phyloP scores from a whole-genome alignment of 2,113 vertebrate species.

The Chamaetylas fuelleborni region DNA sequence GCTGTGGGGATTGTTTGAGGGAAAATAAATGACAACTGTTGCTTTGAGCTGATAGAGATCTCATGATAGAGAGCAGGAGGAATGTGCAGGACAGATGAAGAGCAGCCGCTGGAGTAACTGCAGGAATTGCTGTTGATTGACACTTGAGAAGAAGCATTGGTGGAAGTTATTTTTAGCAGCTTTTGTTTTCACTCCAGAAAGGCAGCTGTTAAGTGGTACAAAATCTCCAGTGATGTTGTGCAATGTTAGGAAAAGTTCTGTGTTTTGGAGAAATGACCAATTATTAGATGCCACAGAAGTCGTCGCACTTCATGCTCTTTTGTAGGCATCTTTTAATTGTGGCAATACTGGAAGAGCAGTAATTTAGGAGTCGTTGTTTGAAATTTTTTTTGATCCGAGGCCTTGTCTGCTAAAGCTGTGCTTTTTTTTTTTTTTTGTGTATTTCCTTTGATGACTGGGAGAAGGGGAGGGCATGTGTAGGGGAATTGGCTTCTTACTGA shows the following conservation, averaged over 20 bases:
- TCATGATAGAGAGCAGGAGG: not conserved
- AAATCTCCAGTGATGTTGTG: not conserved
- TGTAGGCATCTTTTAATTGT: not conserved
- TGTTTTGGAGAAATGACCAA: not conserved
- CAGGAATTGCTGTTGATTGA: not conserved
- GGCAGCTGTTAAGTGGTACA: not conserved
- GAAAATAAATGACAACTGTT: not conserved
- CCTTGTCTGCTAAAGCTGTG: not conserved
- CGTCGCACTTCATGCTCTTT: not conserved
- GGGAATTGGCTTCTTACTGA: not conserved
- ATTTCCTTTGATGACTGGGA: not conserved
- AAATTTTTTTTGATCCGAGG: not conserved
- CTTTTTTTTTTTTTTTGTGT: not conserved
- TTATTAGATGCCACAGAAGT: not conserved
- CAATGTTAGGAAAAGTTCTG: not conserved
- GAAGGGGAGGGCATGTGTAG: accelerated
- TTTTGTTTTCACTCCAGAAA: constrained; percentile 26
- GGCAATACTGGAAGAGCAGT: not conserved
- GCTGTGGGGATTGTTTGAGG: not conserved
- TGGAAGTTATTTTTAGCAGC: constrained; percentile 34
- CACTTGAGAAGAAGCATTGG: not conserved
- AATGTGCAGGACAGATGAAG: constrained; percentile 1
- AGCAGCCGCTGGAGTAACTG: not conserved
- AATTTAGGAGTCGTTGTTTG: not conserved
- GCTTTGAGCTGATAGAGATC: not conserved